Evolutionary conservation across 2,797 vertebrate species (phyloP).

Genomic region (Hippopotamyrus pictus): DNA sequence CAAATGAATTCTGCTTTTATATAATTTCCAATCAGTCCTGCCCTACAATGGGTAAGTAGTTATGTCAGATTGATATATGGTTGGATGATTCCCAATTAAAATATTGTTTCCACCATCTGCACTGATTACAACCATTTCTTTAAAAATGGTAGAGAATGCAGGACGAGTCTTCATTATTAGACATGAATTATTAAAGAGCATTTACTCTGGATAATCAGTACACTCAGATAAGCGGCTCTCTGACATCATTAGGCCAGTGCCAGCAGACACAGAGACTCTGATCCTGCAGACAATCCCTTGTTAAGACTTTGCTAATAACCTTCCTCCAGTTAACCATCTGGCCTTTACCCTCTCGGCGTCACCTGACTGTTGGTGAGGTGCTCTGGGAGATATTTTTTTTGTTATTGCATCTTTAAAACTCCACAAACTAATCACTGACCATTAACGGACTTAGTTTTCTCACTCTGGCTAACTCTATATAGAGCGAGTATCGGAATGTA

Average conservation of each 20-base stretch:
- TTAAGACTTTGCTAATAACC: slow-evolving; percentile 39
- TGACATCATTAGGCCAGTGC: not conserved
- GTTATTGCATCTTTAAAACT: not conserved
- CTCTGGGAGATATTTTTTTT: not conserved
- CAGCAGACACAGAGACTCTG: not conserved
- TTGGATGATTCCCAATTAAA: not conserved
- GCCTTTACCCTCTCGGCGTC: not conserved
- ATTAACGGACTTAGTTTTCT: not conserved
- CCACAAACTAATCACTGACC: not conserved
- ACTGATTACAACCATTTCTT: not conserved
- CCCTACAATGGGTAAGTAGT: not conserved
- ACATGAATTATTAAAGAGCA: not conserved
- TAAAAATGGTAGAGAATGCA: not conserved
- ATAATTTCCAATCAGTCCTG: not conserved
- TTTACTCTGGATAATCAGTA: not conserved
- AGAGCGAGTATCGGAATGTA: not conserved
- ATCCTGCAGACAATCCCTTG: slow-evolving; percentile 22
- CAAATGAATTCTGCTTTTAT: not conserved
- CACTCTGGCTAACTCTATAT: not conserved
- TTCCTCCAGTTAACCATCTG: slow-evolving; percentile 37
- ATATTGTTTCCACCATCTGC: not conserved
- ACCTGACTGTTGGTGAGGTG: not conserved
- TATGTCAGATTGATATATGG: not conserved
- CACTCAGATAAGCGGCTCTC: not conserved
- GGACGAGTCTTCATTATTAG: not conserved